Evolutionary conservation across 2,797 vertebrate genomes (phyloP), one percentile per base, ranked within the genome.

Genomic region (Artibeus jamaicensis): DNA sequence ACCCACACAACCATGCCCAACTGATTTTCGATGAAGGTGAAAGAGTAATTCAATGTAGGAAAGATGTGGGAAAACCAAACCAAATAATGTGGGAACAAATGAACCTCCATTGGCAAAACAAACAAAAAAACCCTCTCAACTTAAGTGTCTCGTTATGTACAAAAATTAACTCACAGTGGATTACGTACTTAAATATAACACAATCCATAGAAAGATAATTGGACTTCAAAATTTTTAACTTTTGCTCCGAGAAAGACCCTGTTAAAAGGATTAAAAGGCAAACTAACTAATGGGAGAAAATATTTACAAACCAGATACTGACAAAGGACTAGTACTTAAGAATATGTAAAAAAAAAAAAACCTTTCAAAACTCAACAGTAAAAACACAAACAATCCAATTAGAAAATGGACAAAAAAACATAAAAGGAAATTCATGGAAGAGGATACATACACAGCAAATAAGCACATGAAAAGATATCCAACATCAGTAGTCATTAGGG

Each of bases 101-200:
- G 16, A 68, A 87, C 46, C 62, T 42, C 4, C n/a, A 29, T 2
- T 26, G 62, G 18, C 24, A 21, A n/a, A 37, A 59, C 9, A 81
- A 79, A 57, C 39, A 39, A 55, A 50, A 50, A 24, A 57, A 37
- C 70, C 5, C 59, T n/a, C n/a, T 68, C 83, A 82, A 82, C 26
- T 46, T 46, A 67, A 91, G 29, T 67, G 12, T 87, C 70, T 95
- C 37, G 6, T 57, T 1, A 22, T 82, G 48, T 34, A 70, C 50
- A 92, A 92, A 91, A 92, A 44, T 86, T 62, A 89, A 81, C 2
- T 81, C 42, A 70, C 44, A 84, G 84, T 89, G 85, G 19, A 62
- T 65, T 34, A 85, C 62, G 26, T 8, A 46, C 44, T 89, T 79
- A 89, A 70, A 92, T 78, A 70, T 85, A 77, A 59, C 3, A 70